Evolutionary conservation across 2,113 vertebrate genomes (phyloP).

Genomic region (Platysteira castanea): DNA sequence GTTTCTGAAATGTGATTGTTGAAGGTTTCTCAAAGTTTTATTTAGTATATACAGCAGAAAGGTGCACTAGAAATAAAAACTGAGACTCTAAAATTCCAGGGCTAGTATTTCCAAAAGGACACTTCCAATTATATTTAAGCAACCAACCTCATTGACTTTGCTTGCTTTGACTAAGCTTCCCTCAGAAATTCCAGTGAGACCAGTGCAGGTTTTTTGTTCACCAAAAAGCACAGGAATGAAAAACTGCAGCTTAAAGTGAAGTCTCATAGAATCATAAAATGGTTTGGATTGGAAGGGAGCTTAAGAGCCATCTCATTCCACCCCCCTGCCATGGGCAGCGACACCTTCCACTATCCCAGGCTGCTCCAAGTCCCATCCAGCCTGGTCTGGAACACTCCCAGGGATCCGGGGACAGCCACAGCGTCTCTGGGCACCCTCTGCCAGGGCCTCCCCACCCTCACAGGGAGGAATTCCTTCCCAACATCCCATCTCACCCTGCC

Average conservation of each 20-base stretch:
- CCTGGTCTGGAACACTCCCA: not conserved
- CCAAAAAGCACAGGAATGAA: not conserved
- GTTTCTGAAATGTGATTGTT: fast-evolving
- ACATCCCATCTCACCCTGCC: fast-evolving
- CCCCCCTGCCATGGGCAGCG: not conserved
- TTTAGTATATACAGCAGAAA: not conserved
- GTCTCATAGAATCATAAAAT: not conserved
- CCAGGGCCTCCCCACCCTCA: fast-evolving
- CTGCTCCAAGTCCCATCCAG: fast-evolving
- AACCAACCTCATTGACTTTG: not conserved
- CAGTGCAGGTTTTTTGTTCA: not conserved
- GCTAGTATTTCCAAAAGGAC: not conserved
- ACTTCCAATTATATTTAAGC: not conserved
- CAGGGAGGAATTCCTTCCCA: fast-evolving
- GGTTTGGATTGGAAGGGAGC: not conserved
- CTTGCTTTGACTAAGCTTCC: not conserved
- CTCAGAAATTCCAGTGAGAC: not conserved
- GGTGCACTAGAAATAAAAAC: not conserved
- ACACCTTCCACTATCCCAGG: not conserved
- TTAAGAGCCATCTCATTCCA: not conserved
- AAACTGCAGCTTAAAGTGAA: not conserved
- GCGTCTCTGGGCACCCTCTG: not conserved
- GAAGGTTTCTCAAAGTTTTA: not conserved
- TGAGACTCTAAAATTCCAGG: not conserved
- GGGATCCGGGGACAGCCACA: not conserved